Base-by-base conservation (phyloP, 1,140 invertebrate species). In the Paraescarpia echinospica region DNA sequence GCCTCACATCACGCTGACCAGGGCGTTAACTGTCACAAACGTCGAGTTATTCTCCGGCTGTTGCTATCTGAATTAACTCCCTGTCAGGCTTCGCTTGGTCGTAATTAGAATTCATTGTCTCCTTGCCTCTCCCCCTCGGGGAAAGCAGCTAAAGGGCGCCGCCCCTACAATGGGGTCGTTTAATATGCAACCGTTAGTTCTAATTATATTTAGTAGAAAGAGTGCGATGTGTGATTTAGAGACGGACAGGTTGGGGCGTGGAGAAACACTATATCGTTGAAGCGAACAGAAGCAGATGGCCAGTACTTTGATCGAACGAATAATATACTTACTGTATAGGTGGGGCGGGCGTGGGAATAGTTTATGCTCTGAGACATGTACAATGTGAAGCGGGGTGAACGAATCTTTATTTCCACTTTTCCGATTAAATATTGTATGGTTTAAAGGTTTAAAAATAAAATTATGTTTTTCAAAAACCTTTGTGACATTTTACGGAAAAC, bases 41-140 rank as follows among this genome's bases (percentile, higher is more conserved):
- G 59, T 77, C 59, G 59, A 77, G 59, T 77, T 27, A 77, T 77
- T 77, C 59, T 22, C 59, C 8, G 8, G 59, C 22, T 31, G 59
- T 18, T 77, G 27, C 22, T 18, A 31, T 27, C 59, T 77, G 59
- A 77, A 77, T 77, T 77, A 77, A 77, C 59, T 77, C 59, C 27
- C 2, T 77, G 59, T 27, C 59, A 77, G 22, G 59, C 59, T 18
- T 77, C 59, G 27, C 59, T 77, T 31, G 59, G 18, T 27, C 59
- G 22, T 77, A 77, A 77, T 77, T 77, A 77, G 59, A 77, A 77
- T 77, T 77, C 59, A 77, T 77, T 77, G 59, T 77, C 59, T 77
- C 59, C 59, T 2, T 77, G 22, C 59, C 14, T 77, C 41, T 27
- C 8, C 22, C 8, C 59, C 59, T 31, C 59, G 59, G 59, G 59